phyloP scores from a whole-genome alignment of 2,113 vertebrate genomes.

The Loxodonta africana region DNA sequence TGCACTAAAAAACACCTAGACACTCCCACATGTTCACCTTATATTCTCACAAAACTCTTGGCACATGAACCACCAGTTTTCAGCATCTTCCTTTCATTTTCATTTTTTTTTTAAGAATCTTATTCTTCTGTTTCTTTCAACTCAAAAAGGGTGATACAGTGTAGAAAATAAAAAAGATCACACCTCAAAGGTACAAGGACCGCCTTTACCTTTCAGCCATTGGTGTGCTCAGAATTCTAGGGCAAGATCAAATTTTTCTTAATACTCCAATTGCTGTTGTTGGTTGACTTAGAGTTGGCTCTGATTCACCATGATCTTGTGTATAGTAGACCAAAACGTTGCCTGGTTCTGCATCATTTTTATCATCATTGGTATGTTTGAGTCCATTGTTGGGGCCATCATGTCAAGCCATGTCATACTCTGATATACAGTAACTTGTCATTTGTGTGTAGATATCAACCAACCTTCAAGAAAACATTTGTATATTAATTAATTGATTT shows the following conservation, averaged over 20 bases:
- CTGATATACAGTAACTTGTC: not conserved
- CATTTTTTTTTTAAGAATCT: not conserved
- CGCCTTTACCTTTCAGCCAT: not conserved
- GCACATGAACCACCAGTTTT: not conserved
- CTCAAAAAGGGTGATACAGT: not conserved
- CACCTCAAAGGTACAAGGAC: not conserved
- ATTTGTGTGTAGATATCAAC: too few relatives aligned
- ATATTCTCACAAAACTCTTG: not conserved
- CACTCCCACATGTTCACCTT: not conserved
- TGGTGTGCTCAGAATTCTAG: slow-evolving; percentile 49
- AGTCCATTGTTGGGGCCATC: not conserved
- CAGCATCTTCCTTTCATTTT: not conserved
- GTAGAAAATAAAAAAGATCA: slow-evolving; percentile 4
- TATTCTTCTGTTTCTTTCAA: not conserved
- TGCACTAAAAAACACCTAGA: not conserved
- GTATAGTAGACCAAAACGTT: not conserved
- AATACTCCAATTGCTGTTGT: not conserved
- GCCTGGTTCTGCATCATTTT: not conserved
- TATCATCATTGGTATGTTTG: not conserved
- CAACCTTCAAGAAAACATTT: not conserved
- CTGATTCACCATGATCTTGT: not conserved
- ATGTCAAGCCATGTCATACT: not conserved
- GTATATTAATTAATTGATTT: not conserved
- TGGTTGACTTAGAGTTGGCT: not conserved
- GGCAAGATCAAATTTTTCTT: slow-evolving; percentile 4